phyloP scores from a whole-genome alignment of 2,797 vertebrate species.

The Dromococcyx pavoninus region DNA sequence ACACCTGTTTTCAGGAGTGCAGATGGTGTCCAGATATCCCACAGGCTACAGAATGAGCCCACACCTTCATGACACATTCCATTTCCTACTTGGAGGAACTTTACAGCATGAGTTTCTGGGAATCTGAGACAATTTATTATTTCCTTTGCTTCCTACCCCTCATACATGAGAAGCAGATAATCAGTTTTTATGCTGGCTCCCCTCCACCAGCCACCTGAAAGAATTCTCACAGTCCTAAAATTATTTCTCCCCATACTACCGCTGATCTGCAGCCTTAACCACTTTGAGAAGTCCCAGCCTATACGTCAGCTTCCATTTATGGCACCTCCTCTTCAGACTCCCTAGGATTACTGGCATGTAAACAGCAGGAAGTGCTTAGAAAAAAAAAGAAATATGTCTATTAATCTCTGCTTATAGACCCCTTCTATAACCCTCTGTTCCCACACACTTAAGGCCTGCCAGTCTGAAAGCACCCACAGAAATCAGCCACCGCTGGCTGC shows the following conservation, averaged over 20 bases:
- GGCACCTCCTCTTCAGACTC: background rate
- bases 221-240: background rate
- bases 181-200: background rate
- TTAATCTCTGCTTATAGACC: background rate
- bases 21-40: background rate
- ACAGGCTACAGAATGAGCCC: background rate
- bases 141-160: background rate
- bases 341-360: background rate
- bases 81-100: background rate
- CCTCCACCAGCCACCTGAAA: background rate
- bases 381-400: background rate
- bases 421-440: background rate
- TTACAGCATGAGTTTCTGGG: background rate
- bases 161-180: background rate
- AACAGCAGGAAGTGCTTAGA: background rate
- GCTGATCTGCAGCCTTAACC: background rate
- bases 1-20: background rate
- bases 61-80: background rate
- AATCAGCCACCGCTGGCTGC: background rate
- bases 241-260: background rate
- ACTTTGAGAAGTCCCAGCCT: background rate
- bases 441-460: background rate
- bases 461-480: background rate
- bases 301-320: background rate
- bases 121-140: background rate